phyloP scores from a whole-genome alignment of 2,797 vertebrate species.

The Takifugu ocellatus region DNA sequence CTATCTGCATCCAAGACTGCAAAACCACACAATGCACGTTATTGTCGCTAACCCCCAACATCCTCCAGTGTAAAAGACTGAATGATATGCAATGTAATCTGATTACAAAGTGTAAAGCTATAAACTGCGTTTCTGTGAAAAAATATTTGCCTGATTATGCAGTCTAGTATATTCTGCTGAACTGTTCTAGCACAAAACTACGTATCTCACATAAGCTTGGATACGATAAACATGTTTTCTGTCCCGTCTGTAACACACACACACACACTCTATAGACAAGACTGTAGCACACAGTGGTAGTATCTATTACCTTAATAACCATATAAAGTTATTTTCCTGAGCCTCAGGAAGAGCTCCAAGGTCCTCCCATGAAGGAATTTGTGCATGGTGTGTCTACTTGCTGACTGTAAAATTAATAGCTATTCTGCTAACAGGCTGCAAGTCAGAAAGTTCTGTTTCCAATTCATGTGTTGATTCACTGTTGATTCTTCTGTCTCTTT shows the following conservation, averaged over 20 bases:
- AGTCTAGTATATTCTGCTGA: too few relatives aligned
- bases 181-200: too few relatives aligned
- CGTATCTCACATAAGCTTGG: too few relatives aligned
- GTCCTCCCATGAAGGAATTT: conserved; percentile 41
- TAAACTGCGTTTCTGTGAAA: not conserved
- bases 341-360: conserved; percentile 22
- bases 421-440: conserved; percentile 24
- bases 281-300: too few relatives aligned
- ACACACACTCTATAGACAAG: not conserved
- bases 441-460: not conserved
- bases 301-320: too few relatives aligned
- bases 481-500: too few relatives aligned
- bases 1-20: conserved; percentile 34
- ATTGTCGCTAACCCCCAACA: conserved; percentile 35
- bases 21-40: conserved; percentile 44
- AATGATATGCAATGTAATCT: too few relatives aligned
- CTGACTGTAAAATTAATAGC: conserved; percentile 50
- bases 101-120: not conserved
- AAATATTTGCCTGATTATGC: too few relatives aligned
- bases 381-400: conserved; percentile 8
- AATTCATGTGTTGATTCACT: not conserved
- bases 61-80: too few relatives aligned
- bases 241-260: conserved; percentile 8
- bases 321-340: conserved; percentile 1
- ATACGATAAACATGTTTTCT: too few relatives aligned